Base-by-base conservation (phyloP, 2,888 invertebrate genomes). In the Hydroisotoma schaefferi region DNA sequence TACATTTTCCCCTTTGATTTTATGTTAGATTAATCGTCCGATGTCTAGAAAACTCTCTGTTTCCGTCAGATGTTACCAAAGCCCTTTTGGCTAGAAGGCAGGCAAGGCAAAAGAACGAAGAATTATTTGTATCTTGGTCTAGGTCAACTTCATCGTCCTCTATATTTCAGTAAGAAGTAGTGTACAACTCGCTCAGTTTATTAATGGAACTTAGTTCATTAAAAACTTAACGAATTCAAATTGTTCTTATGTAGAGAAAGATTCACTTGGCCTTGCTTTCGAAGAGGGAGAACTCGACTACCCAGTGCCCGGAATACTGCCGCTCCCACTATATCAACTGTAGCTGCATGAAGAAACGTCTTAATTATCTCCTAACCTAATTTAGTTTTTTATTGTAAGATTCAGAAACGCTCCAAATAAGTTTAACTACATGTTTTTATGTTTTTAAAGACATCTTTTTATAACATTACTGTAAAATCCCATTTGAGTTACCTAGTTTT, bases 41-140 rank as follows among this genome's bases (percentile, higher is more conserved):
- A 74, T 84, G 85, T 63, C 74, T 85, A 61, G 84, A 84, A 76
- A 86, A 85, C 71, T 83, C 87, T 1, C 74, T 86, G 58, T 83
- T 81, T 69, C 90, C 91, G 51, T 87, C 87, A 74, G 85, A 88
- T 74, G 84, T 89, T 73, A 83, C 86, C 49, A 83, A 83, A 75
- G 87, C 87, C 18, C 79, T 87, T 70, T 77, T 84, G 37, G 48
- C 57, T 1, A 59, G 63, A 55, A 52, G 59, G 29, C 61, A 65
- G 12, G 18, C 58, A 10, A 48, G 22, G 5, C 29, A 20, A 10
- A 74, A 67, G 74, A 75, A 69, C 73, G 76, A 73, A 46, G 75
- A 75, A 59, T 74, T 76, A 59, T 74, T 76, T 52, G 76, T 74
- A 10, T 75, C 76, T 20, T 77, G 76, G 76, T 76, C 77, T 20